A percentile compares a stretch with the other conserved stretches of the same genome.
phyloP scores from a whole-genome alignment of 2,113 vertebrate species.

The Fregata magnificens region DNA sequence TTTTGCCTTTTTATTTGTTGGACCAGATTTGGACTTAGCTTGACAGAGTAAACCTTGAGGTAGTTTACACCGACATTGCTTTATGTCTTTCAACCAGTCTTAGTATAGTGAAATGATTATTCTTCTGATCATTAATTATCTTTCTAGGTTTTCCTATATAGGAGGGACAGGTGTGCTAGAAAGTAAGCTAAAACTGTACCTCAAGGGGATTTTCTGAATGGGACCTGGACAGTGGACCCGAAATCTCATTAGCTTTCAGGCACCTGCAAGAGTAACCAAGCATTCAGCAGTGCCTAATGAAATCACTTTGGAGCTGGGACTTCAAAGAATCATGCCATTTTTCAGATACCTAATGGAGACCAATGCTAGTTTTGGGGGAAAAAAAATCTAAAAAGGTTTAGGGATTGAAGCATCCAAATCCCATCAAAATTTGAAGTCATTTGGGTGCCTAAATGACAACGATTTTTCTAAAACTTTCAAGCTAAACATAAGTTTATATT shows the following conservation, averaged over 20 bases:
- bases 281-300: background rate
- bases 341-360: background rate
- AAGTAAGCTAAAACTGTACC: background rate
- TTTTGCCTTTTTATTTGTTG: background rate
- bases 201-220: background rate
- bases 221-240: background rate
- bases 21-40: background rate
- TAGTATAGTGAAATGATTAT: background rate
- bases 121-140: background rate
- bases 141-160: background rate
- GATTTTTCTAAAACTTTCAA: background rate
- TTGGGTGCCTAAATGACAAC: background rate
- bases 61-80: background rate
- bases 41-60: background rate
- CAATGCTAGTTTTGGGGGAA: background rate
- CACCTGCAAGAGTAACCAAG: background rate
- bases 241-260: background rate
- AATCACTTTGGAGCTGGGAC: background rate
- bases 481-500: background rate
- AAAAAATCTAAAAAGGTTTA: background rate
- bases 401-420: background rate
- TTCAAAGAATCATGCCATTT: background rate
- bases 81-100: background rate
- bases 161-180: rapidly evolving
- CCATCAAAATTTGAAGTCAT: background rate